Evolutionary conservation across 2,888 invertebrate genomes (phyloP), one percentile per base, ranked within the genome.

Genomic region (Cephus pygmeus): DNA sequence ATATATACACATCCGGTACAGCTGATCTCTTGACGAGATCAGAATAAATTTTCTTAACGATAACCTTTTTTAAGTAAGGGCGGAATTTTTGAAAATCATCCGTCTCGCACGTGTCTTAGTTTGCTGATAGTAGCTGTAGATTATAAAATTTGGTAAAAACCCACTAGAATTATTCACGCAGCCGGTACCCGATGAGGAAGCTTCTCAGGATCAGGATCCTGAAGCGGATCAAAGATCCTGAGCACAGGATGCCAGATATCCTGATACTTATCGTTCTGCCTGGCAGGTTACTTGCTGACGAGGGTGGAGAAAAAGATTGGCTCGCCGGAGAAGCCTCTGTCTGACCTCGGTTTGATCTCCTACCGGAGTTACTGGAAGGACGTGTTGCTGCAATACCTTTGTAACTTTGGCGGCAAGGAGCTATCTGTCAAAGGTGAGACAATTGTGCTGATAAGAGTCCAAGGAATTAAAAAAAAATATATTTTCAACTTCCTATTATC

Each of bases 361-460:
- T 99, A 99, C 93, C 95, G 99, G 36, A 98, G 98, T 75, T 99
- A 99, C 92, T 99, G 99, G 99, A 98, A 98, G 91, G 98, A 98
- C 91, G 98, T 98, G 0, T 93, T 99, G 11, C 93, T 99, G 78
- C 96, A 97, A 88, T 96, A 98, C 89, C 93, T 99, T 78, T 97
- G 97, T 90, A 96, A 96, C 78, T 96, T 97, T 78, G 96, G 96
- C 23, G 98, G 97, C 77, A 96, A 96, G 76, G 96, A 98, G 80
- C 94, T 99, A 77, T 97, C 97, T 88, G 97, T 99, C 85, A 97
- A 98, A 92, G 97, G 97, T 93, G 94, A 82, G 79, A 40, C 23
- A 75, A 73, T 75, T 31, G 73, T 68, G 56, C 9, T 56, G 6
- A 56, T 9, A 15, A 56, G 56, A 56, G 23, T 23, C 6, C 15